Conservation (phyloP, 2,113 vertebrate genomes). For the Uria aalge region DNA sequence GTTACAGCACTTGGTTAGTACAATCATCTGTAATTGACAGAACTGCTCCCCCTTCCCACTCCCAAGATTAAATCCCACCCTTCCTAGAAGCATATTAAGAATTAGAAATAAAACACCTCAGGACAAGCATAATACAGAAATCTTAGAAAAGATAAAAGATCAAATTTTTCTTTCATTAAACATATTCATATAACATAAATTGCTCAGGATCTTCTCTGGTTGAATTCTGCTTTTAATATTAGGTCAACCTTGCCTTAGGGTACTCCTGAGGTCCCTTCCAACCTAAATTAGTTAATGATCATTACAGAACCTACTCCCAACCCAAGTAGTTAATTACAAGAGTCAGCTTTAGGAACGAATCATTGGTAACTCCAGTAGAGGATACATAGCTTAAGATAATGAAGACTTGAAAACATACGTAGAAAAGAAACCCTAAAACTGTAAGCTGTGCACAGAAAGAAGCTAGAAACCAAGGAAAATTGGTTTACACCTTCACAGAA, state of each 20-base stretch:
- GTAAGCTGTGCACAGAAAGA: neutral
- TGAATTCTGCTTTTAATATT: neutral
- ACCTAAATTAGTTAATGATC: neutral
- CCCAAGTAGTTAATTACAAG: neutral
- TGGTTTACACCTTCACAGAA: neutral
- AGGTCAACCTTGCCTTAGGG: neutral
- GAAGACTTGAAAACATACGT: rapidly evolving
- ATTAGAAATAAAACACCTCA: neutral
- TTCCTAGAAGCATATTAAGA: neutral
- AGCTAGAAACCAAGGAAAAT: neutral
- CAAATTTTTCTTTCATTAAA: neutral
- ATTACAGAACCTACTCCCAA: neutral
- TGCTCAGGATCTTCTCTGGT: neutral
- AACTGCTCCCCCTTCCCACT: neutral
- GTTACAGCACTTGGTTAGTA: neutral
- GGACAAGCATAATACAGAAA: neutral
- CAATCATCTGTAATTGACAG: neutral
- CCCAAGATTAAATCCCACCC: neutral
- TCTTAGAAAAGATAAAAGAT: neutral
- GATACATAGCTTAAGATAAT: neutral
- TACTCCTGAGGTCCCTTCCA: neutral
- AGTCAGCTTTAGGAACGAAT: neutral
- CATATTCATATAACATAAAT: neutral
- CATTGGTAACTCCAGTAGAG: neutral
- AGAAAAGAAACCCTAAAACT: neutral